Evolutionary conservation across 2,888 invertebrate genomes (phyloP), one percentile per base, ranked within the genome.

Genomic region (Coleophora flavipennella): DNA sequence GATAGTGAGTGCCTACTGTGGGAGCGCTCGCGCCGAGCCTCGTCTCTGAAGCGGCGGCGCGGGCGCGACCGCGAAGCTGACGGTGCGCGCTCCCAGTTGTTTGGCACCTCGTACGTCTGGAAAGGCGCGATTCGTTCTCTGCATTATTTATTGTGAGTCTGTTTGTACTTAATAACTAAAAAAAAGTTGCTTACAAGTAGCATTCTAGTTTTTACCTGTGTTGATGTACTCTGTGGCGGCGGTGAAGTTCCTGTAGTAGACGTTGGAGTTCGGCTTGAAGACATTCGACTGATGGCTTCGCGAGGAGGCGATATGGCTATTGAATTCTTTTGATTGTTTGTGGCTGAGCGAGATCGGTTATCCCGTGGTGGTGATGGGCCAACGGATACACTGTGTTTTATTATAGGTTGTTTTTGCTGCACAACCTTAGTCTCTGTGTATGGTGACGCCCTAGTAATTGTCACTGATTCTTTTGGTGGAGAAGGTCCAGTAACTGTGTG

Each of bases 171-270:
- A 27, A 27, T 27, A 29, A n/a, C 11, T 29, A 29, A 29, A 2
- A 29, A 4, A n/a, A 4, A 8, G 29, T 29, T 4, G 29, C 1
- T 4, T 29, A 8, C 3, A 9, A 29, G 8, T 29, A 4, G 13
- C 11, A 33, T 11, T 8, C 9, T 9, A 8, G 12, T 46, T 54
- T 46, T 54, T 62, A 92, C 93, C 88, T 95, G 95, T 14, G 95
- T 95, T 20, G 94, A 93, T 59, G 93, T 94, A 63, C 85, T 93
- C 71, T 95, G 95, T 2, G 95, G 94, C 27, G 94, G 93, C 33
- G 95, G 94, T 27, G 94, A 94, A 27, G 94, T 94, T 43, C 92
- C 93, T 36, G 91, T 92, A 42, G 92, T 92, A 1, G 80, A 74
- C 4, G 76, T 69, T 27, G 59, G 70, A 39, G 66, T 58, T 42